Base-by-base conservation (phyloP, 1,140 invertebrate species). In the Nautilus pompilius region DNA sequence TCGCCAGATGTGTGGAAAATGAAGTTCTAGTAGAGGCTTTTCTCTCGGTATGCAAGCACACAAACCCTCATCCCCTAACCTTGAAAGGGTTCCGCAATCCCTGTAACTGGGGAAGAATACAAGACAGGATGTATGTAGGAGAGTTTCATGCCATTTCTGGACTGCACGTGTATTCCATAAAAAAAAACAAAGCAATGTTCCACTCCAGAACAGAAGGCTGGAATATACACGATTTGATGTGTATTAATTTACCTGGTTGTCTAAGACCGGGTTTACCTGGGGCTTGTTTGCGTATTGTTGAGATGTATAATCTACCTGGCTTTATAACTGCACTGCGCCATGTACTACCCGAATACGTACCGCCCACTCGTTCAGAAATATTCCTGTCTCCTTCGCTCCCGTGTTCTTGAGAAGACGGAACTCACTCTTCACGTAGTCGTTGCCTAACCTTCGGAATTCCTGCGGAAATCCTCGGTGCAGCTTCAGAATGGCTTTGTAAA, bases 401-500 rank as follows among this genome's bases (percentile, higher is more conserved):
- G 90, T 93, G n/a, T 85, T 87, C 78, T 94, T 92, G 77, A 96
- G 93, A 54, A 90, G 82, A 71, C 88, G 88, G 80, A 97, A 97
- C 82, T 97, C 94, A 71, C 93, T 92, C 72, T 88, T 88, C 0
- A 90, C 90, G 82, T 97, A 97, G 78, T 87, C 87, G 73, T 93
- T 89, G n/a, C 84, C 83, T 17, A 84, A 51, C 2, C 75, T 75
- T 70, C 88, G 86, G 53, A 95, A 80, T 75, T 92, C 90, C 5
- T 81, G 62, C 0, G 93, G 93, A 34, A 96, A 76, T 24, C 91
- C 90, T 69, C 91, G 83, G 76, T 96, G 93, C 46, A 96, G 84
- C 71, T 89, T 88, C 65, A 96, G 86, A 77, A 96, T 90, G 10
- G 90, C 88, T 85, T 96, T 96, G 76, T 95, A 96, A n/a, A 96